These are phyloP conservation scores for Drosophila lacicola DNA, from an alignment of 2,888 invertebrate genomes.

Conservation along the genomic window DNA sequence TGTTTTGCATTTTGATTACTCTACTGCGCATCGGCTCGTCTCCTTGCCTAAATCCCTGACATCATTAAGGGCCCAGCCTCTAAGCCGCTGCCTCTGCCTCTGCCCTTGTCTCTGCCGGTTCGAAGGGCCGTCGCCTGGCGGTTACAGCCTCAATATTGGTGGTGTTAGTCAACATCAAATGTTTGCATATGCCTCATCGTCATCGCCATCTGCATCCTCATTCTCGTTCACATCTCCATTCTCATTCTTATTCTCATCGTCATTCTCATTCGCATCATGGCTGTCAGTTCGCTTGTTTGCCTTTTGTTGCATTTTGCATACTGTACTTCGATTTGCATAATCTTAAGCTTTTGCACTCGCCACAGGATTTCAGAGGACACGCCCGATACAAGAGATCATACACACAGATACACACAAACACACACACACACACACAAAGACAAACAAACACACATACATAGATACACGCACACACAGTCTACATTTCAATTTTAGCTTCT, in stretches of 20 bases:
- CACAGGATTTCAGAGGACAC: slow-evolving; percentile 54
- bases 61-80: slow-evolving; percentile 61
- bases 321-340: slow-evolving; percentile 75
- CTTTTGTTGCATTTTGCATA: slow-evolving; percentile 76
- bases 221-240: too few relatives aligned
- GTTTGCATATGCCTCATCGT: slow-evolving; percentile 32
- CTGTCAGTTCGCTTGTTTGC: slow-evolving; percentile 42
- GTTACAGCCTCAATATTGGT: slow-evolving; percentile 40
- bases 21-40: slow-evolving; percentile 19
- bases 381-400: slow-evolving; percentile 24
- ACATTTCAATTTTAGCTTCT: slow-evolving; percentile 38
- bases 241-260: background rate
- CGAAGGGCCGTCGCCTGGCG: background rate
- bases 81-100: slow-evolving; percentile 4
- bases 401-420: background rate
- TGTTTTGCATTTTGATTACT: slow-evolving; percentile 64
- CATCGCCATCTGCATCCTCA: background rate
- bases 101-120: background rate
- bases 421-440: background rate
- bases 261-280: slow-evolving; percentile 14
- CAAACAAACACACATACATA: background rate
- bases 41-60: slow-evolving; percentile 58
- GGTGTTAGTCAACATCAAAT: slow-evolving; percentile 28
- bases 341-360: slow-evolving; percentile 74
- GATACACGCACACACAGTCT: slow-evolving; percentile 5